Conservation (phyloP, 2,888 invertebrate species). For the Dastarcus helophoroides region DNA sequence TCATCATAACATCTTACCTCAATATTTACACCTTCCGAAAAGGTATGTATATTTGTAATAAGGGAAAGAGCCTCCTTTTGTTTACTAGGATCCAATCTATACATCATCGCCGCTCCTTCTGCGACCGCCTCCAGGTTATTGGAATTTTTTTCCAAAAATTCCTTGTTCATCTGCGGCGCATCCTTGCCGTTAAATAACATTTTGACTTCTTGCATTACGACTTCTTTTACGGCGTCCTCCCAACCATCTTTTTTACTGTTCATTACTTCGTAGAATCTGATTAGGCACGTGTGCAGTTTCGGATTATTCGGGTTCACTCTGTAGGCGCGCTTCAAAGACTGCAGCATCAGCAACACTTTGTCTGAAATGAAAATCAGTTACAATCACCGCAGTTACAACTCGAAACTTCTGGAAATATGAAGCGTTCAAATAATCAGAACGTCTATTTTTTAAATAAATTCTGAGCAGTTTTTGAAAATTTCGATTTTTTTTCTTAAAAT, state of each 20-base stretch:
- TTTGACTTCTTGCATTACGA: constrained; percentile 41
- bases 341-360: constrained; percentile 88
- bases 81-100: constrained; percentile 56
- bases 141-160: constrained; percentile 50
- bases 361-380: constrained; percentile 42
- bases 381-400: no score
- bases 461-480: no score
- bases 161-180: constrained; percentile 52
- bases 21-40: constrained; percentile 43
- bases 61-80: constrained; percentile 54
- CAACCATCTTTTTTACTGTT: constrained; percentile 34
- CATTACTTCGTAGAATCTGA: constrained; percentile 58
- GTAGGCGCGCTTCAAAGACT: constrained; percentile 85
- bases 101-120: constrained; percentile 74
- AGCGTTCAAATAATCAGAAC: no score
- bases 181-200: constrained; percentile 46
- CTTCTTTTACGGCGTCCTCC: constrained; percentile 41
- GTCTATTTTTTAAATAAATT: no score
- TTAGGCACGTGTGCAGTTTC: constrained; percentile 75
- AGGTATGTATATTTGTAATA: no score
- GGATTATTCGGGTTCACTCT: constrained; percentile 63
- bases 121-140: constrained; percentile 65
- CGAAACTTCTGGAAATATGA: no score
- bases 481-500: no score
- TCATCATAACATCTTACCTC: no score